A percentile compares a stretch with the other conserved stretches of the same genome.
Conservation (phyloP, 2,888 invertebrate genomes). For the Eupithecia abbreviata region DNA sequence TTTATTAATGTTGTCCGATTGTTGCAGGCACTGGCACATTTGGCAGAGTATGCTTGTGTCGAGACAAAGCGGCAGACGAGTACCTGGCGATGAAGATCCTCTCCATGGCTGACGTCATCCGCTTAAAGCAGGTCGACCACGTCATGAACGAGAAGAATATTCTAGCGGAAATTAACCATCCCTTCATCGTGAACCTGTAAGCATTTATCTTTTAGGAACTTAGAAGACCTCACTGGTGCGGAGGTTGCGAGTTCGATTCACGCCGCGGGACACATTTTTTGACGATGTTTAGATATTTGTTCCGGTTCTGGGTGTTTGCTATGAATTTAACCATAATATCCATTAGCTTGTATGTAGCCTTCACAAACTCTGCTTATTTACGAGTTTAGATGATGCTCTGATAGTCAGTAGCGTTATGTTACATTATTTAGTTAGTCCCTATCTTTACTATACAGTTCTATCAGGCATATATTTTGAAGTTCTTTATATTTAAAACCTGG, state of each 20-base stretch:
- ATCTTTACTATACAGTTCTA: neutral
- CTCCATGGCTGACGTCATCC: conserved; percentile 95
- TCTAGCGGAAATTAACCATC: conserved; percentile 94
- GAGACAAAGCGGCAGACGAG: conserved; percentile 91
- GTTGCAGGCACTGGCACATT: conserved; percentile 96
- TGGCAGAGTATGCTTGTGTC: conserved; percentile 95
- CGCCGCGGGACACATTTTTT: too few species aligned
- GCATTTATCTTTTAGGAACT: conserved; percentile 37
- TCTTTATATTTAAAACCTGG: neutral
- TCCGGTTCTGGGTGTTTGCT: too few species aligned
- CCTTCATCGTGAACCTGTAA: conserved; percentile 94
- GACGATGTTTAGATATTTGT: too few species aligned
- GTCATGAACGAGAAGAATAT: conserved; percentile 98
- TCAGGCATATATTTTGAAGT: neutral
- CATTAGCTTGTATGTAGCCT: too few species aligned
- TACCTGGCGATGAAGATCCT: conserved; percentile 97
- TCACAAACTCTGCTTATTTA: neutral
- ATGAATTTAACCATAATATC: too few species aligned
- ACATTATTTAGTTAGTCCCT: neutral
- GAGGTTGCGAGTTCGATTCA: too few species aligned
- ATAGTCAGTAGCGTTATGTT: too few species aligned
- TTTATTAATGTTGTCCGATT: conserved; percentile 43
- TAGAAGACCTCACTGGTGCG: too few species aligned
- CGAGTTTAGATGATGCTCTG: neutral
- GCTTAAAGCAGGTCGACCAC: conserved; percentile 97